Base-by-base conservation (phyloP, 1,140 invertebrate genomes). In the Prorops nasuta region DNA sequence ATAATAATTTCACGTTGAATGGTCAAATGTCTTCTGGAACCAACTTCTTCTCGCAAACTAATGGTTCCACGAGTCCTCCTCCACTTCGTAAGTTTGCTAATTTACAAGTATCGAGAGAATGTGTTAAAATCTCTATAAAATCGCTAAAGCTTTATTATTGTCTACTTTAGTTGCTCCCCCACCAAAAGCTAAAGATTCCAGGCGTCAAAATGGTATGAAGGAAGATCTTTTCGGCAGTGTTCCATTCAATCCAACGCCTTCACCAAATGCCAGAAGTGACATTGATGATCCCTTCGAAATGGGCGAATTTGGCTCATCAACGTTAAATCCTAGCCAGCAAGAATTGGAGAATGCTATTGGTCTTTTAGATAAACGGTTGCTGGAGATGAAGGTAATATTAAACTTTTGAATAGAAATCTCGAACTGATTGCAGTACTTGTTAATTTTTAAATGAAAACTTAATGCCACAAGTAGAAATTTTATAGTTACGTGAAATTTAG, bases 301-400 rank as follows among this genome's bases (percentile, higher is more conserved):
- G 83, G 86, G 85, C 16, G 87, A 88, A 62, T 90, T 90, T 64
- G 80, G 78, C 41, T 76, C 77, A 10, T 58, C 72, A 6, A 68
- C 76, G n/a, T 66, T 79, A 12, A 75, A 67, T 59, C 70, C 72
- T 2, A 77, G 72, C 49, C 78, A 80, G 20, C 79, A 83, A 52
- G 83, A 86, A 58, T 72, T 86, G 43, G 84, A 87, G 73, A 84
- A 82, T 66, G 84, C 85, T 44, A 88, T 90, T 55, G 86, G 86
- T 41, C 81, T 90, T 47, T 71, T 91, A 60, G 89, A 91, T 66
- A 90, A 89, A 64, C 83, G 84, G 64, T 83, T 91, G 54, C 74
- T 88, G 49, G 89, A 91, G 76, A 90, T 91, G 87, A 90, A 91
- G 84, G 88, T 90, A 42, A 42, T 3, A 47, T 37, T 18, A 21